Conservation (phyloP, 2,888 invertebrate genomes). For the Julus scanicus region DNA sequence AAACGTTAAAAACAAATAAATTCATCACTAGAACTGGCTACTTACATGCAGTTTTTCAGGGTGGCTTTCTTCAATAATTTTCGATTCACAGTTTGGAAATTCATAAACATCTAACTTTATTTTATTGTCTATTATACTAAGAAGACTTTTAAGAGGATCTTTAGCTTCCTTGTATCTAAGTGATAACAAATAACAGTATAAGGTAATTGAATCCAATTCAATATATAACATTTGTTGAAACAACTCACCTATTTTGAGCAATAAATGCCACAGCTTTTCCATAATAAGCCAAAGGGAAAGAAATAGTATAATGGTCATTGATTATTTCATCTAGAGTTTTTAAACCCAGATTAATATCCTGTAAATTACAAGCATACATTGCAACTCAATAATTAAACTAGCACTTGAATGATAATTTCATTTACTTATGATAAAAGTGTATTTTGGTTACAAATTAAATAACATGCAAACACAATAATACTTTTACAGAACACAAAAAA, state of each 20-base stretch:
- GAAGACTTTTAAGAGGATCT: slow-evolving; percentile 51
- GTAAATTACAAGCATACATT: not conserved
- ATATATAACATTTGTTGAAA: not conserved
- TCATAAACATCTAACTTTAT: slow-evolving; percentile 41
- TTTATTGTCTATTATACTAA: slow-evolving; percentile 54
- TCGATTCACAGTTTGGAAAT: slow-evolving; percentile 44
- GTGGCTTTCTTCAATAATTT: slow-evolving; percentile 58
- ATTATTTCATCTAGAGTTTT: slow-evolving; percentile 56
- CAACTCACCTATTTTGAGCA: slow-evolving; percentile 58
- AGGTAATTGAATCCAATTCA: slow-evolving; percentile 6
- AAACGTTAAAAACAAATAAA: not conserved
- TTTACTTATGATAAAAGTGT: no score
- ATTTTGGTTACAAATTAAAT: not conserved
- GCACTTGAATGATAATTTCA: no score
- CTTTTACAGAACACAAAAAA: no score
- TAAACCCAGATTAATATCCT: slow-evolving; percentile 58
- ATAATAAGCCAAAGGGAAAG: slow-evolving; percentile 59
- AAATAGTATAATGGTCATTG: slow-evolving; percentile 52
- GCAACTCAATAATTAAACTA: slow-evolving; percentile 4
- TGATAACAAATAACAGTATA: slow-evolving; percentile 17
- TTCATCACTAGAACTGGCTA: not conserved
- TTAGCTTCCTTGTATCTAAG: slow-evolving; percentile 57
- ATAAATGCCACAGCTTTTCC: slow-evolving; percentile 53
- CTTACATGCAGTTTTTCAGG: slow-evolving; percentile 57
- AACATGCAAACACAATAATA: not conserved